Percentiles rank a stretch among this genome's conserved stretches.
phyloP scores from a whole-genome alignment of 2,113 vertebrate genomes.

The Tympanuchus pallidicinctus region DNA sequence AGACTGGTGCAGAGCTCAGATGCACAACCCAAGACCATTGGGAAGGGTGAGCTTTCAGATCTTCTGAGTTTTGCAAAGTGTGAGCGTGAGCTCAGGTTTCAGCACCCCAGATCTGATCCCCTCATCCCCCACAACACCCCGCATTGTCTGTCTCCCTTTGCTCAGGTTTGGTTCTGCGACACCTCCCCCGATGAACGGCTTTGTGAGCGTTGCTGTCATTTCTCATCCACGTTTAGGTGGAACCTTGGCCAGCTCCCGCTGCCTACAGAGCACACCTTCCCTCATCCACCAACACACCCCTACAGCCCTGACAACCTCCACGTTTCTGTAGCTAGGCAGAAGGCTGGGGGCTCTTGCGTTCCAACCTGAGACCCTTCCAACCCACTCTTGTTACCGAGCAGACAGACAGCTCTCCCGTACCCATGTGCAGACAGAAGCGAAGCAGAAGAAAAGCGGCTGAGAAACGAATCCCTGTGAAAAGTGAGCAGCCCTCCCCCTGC shows the following conservation, averaged over 20 bases:
- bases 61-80: not conserved
- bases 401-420: not conserved
- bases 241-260: not conserved
- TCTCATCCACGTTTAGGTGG: not conserved
- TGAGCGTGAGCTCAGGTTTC: not conserved
- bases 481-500: constrained; percentile 7
- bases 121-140: not conserved
- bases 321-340: not conserved
- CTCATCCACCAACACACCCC: not conserved
- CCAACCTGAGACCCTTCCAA: not conserved
- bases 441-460: not conserved
- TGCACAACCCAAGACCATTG: not conserved
- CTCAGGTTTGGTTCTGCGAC: not conserved
- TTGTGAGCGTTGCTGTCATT: not conserved
- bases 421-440: not conserved
- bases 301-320: not conserved
- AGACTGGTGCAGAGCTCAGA: not conserved
- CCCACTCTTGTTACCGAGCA: not conserved
- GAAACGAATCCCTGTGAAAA: not conserved
- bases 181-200: not conserved
- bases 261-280: not conserved
- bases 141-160: not conserved
- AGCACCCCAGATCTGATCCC: not conserved
- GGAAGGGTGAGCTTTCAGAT: not conserved
- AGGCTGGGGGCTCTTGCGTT: not conserved